Evolutionary conservation across 92 coral and sea anemone genomes (phyloP), one percentile per base, ranked within the genome.

Genomic region (Isaurus tuberculatus): DNA sequence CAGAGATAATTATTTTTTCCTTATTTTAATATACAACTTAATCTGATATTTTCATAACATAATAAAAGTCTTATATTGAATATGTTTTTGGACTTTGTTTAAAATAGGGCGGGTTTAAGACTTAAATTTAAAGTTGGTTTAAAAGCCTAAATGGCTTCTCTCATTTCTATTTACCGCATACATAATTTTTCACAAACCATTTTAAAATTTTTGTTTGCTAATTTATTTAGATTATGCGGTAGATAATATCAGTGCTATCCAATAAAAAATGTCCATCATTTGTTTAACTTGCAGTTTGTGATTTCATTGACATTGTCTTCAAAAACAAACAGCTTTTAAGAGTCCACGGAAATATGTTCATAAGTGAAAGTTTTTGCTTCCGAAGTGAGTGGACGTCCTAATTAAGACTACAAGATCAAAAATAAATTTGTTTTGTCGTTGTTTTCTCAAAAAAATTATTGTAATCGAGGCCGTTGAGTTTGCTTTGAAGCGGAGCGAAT

Each of bases 261-360:
- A 13, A 13, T 40, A 40, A 13, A 40, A 8, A 28, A 17, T n/a
- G n/a, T n/a, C n/a, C 40, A 7, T 71, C 26, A 0, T 46, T 46
- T 73, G 28, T 73, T 26, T 28, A 28, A 16, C 26, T 60, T 49
- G 42, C 14, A n/a, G 3, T 2, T 14, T 28, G 80, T 37, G 43
- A 1, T 74, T 40, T n/a, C n/a, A n/a, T n/a, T n/a, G n/a, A n/a
- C 46, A 40, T 51, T 48, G 80, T 48, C 27, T 48, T 28, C 13
- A 19, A 74, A n/a, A 29, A 49, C 42, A 74, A 74, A 74, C 49
- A 74, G 14, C 17, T 32, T 51, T 49, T 51, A 28, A 48, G 48
- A 74, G 51, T 40, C 26, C 26, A 46, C 30, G 25, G 34, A 51
- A 49, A 26, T 72, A 25, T 44, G 19, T 40, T 43, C 55, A 7